Conservation (phyloP, 2,113 vertebrate genomes). For the Prunella fulvescens region DNA sequence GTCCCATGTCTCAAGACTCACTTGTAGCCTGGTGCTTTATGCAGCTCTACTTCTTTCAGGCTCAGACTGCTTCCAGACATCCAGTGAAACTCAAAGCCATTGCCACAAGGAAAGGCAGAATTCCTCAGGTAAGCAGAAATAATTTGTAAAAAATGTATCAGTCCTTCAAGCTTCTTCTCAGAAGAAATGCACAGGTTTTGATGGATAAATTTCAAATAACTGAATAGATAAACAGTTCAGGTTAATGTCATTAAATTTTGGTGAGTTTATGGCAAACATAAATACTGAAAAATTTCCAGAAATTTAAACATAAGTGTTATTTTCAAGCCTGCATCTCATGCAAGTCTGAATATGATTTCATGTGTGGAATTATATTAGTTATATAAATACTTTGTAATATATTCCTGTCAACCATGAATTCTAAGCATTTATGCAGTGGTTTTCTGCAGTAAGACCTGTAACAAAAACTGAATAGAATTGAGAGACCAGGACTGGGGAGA, state of each 20-base stretch:
- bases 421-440: not conserved
- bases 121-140: not conserved
- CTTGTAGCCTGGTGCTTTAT: accelerated
- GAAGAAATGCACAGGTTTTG: not conserved
- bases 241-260: not conserved
- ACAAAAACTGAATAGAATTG: not conserved
- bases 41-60: not conserved
- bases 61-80: not conserved
- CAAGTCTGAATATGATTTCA: not conserved
- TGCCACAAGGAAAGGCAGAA: not conserved
- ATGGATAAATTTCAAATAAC: not conserved
- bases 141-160: not conserved
- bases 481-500: not conserved
- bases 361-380: not conserved
- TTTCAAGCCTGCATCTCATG: not conserved
- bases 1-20: not conserved
- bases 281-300: not conserved
- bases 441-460: not conserved
- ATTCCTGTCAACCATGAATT: not conserved
- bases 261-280: not conserved
- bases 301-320: not conserved
- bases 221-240: not conserved
- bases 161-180: not conserved
- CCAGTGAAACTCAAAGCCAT: not conserved
- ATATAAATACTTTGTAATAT: not conserved